A percentile compares a stretch with the other conserved stretches of the same genome.
These are phyloP conservation scores for Atopsyche davidsoni DNA, from an alignment of 1,140 invertebrate genomes.

Conservation along the genomic window DNA sequence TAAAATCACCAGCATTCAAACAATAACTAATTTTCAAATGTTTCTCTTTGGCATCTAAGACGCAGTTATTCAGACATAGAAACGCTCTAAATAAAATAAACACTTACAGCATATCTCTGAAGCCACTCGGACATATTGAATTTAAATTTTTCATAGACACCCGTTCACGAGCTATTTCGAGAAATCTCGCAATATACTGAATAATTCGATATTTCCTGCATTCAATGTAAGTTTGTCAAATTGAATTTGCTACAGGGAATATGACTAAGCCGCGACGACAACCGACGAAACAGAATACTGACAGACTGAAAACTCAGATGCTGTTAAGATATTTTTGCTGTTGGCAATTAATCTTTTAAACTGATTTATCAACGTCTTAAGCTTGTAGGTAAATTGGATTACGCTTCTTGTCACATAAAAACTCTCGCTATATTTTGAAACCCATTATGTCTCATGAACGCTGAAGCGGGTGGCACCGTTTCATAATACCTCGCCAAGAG, in stretches of 20 bases:
- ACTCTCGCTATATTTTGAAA: too few species aligned
- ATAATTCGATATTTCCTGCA: conserved; percentile 26
- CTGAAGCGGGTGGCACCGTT: too few species aligned
- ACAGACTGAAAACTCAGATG: conserved; percentile 9
- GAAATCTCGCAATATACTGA: background rate
- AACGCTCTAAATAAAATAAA: too few species aligned
- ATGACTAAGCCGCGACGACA: conserved; percentile 12
- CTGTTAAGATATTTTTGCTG: conserved; percentile 9
- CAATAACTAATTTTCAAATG: too few species aligned
- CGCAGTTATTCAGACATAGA: too few species aligned
- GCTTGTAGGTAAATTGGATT: background rate
- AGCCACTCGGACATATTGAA: too few species aligned
- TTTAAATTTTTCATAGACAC: background rate
- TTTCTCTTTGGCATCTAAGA: too few species aligned
- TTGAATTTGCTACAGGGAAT: conserved; percentile 18
- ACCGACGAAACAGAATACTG: conserved; percentile 19
- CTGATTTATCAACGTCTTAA: conserved; percentile 9
- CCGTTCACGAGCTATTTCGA: background rate
- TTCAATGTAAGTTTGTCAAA: conserved; percentile 26
- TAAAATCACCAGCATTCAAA: too few species aligned
- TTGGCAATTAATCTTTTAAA: conserved; percentile 8
- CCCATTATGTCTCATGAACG: too few species aligned
- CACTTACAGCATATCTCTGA: too few species aligned
- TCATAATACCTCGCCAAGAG: too few species aligned
- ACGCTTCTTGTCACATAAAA: conserved; percentile 3